phyloP scores from a whole-genome alignment of 2,888 invertebrate species.

The Laothoe populi region DNA sequence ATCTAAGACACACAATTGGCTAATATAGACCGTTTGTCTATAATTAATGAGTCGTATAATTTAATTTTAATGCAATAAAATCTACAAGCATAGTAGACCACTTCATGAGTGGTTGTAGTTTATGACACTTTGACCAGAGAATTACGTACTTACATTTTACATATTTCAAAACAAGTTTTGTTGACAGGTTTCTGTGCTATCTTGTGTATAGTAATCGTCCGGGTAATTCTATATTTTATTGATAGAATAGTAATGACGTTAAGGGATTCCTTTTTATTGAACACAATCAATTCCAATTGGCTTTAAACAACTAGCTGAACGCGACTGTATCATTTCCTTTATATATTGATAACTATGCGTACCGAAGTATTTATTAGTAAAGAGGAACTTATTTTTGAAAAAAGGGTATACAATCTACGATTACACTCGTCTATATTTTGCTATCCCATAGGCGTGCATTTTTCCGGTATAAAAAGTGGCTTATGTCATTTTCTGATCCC shows the following conservation, averaged over 20 bases:
- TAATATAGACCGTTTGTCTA: constrained; percentile 25
- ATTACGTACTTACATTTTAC: constrained; percentile 41
- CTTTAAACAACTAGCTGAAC: not conserved
- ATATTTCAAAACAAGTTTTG: constrained; percentile 47
- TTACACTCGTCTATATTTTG: too few species aligned
- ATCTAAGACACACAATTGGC: constrained; percentile 24
- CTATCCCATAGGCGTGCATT: too few species aligned
- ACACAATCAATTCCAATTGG: constrained; percentile 23
- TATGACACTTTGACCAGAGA: constrained; percentile 36
- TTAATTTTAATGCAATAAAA: constrained; percentile 38
- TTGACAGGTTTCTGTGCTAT: constrained; percentile 48
- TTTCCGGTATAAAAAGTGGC: too few species aligned
- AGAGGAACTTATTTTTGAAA: too few species aligned
- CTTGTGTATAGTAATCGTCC: constrained; percentile 34
- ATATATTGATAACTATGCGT: not conserved
- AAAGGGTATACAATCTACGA: too few species aligned
- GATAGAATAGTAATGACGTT: constrained; percentile 36
- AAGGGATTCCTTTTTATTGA: constrained; percentile 32
- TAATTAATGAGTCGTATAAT: constrained; percentile 36
- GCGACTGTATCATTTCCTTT: not conserved
- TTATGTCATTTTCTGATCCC: too few species aligned
- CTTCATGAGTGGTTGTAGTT: constrained; percentile 37
- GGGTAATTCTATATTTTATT: constrained; percentile 43
- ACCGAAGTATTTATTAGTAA: too few species aligned
- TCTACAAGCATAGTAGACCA: constrained; percentile 35